Evolutionary conservation across 2,113 vertebrate species (phyloP).

Genomic region (Clarias magur): DNA sequence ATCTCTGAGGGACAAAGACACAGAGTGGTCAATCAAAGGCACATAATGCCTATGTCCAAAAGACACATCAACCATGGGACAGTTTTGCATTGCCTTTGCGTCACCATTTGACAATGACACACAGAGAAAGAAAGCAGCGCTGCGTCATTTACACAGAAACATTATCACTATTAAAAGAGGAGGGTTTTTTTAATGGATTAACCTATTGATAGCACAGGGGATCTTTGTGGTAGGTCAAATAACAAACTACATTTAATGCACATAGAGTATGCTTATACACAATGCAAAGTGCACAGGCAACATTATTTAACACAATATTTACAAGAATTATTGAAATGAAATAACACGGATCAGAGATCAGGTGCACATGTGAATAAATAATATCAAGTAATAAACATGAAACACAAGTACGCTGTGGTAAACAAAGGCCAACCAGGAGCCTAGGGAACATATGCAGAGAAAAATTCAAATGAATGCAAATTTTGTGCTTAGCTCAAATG

Average conservation of each 20-base stretch:
- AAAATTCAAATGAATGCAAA: conserved; percentile 21
- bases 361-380: not conserved
- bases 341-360: not conserved
- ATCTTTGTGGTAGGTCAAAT: not conserved
- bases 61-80: conserved; percentile 24
- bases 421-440: not conserved
- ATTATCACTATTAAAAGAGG: conserved; percentile 11
- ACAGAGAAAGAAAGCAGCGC: not conserved
- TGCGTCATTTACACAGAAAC: not conserved
- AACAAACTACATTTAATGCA: not conserved
- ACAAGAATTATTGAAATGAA: not conserved
- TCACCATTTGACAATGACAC: conserved; percentile 23
- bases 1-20: conserved; percentile 10
- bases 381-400: not conserved
- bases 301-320: not conserved
- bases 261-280: not conserved
- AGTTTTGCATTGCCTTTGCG: conserved; percentile 31
- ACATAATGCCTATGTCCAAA: conserved; percentile 25
- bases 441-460: not conserved
- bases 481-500: not conserved
- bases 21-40: conserved; percentile 37
- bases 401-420: not conserved
- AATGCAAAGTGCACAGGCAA: not conserved
- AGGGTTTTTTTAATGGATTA: not conserved
- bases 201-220: not conserved